Evolutionary conservation across 2,797 vertebrate genomes (phyloP).

Genomic region (Pseudotriccus pelzelni): DNA sequence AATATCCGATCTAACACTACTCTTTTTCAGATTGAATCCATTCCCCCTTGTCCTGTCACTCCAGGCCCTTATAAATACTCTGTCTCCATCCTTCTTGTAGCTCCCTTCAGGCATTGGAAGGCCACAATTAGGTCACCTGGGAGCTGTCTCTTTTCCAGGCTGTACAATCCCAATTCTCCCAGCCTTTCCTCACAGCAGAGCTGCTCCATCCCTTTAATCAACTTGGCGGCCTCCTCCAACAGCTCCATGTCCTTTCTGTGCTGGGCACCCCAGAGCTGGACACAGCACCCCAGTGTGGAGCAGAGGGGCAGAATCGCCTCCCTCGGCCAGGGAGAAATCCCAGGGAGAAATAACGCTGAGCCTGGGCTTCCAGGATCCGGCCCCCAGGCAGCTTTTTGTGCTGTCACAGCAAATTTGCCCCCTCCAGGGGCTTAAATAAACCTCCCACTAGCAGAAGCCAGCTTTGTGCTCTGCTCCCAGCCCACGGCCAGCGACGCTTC

Average conservation of each 20-base stretch:
- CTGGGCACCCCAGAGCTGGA: background rate
- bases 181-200: background rate
- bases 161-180: background rate
- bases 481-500: fast-evolving
- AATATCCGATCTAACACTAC: background rate
- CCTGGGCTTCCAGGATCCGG: background rate
- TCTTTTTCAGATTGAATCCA: background rate
- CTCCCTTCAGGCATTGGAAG: background rate
- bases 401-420: background rate
- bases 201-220: background rate
- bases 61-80: background rate
- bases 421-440: background rate
- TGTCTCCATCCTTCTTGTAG: too few species aligned
- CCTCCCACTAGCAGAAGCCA: background rate
- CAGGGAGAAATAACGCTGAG: fast-evolving
- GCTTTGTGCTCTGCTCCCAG: background rate
- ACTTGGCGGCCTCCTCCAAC: background rate
- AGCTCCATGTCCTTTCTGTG: background rate
- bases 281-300: background rate
- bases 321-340: background rate
- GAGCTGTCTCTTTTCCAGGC: background rate
- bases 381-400: background rate
- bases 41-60: background rate
- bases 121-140: background rate
- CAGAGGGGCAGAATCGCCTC: background rate